Base-by-base conservation (phyloP, 2,888 invertebrate genomes). In the Trimorus sp. region DNA sequence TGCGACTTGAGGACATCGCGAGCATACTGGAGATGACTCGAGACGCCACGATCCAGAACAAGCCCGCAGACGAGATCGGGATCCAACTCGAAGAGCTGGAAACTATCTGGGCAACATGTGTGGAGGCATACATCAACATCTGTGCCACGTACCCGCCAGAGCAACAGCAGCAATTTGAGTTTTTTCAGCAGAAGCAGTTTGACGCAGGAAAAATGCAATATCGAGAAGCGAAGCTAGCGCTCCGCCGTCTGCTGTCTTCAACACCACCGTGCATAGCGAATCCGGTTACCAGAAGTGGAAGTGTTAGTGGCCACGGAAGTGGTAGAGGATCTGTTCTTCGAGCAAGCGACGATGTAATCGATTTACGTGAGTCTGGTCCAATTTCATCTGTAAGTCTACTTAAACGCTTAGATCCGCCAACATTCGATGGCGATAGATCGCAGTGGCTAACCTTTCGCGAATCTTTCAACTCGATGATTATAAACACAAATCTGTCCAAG, bases 401-500 rank as follows among this genome's bases (percentile, higher is more conserved):
- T 7, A 15, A n/a, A n/a, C n/a, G 42, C 16, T 11, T 66, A 7
- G 65, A 65, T 36, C 51, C 53, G 1, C 65, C 65, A 9, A 16
- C 1, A 51, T 65, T 65, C 12, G 15, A 51, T 15, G 65, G 65
- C 0, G n/a, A 51, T 38, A 15, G 65, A 65, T 11, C 38, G 53
- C 51, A 65, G 15, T 65, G 53, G 65, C 65, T 65, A 16, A 65
- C 7, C 14, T 65, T 53, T 53, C 65, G 65, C 9, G 65, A 65
- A 16, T 65, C 65, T 0, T 65, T 65, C 38, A 51, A 14, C 2
- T 51, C 53, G 0, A 65, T 66, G 66, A 42, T 54, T 1, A 26
- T 66, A 0, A 54, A 66, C n/a, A 54, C 54, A 0, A n/a, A 56
- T 12, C 15, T 69, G 0, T 58, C 69, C 1, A 69, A 58, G 14